Conservation (phyloP, 1,140 invertebrate species). For the Aphelinus atriplicis region DNA sequence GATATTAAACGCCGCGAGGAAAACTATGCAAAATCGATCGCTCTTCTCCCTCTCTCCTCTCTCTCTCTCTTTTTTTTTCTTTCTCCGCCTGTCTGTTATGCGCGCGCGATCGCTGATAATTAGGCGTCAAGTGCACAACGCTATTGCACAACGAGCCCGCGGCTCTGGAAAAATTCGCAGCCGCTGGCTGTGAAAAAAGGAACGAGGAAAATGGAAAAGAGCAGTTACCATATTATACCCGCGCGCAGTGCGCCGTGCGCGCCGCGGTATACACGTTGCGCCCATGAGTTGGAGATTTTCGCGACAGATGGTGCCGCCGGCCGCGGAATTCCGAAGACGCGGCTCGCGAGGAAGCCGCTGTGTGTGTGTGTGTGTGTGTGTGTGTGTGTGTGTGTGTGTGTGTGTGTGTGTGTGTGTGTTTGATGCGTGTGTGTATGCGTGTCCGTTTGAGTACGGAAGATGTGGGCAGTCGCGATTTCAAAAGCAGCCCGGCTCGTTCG, state of each 20-base stretch:
- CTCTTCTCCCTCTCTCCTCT: background rate
- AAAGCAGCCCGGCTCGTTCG: background rate
- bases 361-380: background rate
- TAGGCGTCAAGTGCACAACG: conserved; percentile 24
- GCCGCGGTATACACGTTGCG: background rate
- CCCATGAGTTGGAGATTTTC: conserved; percentile 24
- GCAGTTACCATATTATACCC: too few species aligned
- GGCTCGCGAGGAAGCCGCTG: background rate
- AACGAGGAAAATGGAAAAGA: too few species aligned
- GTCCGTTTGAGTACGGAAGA: too few species aligned
- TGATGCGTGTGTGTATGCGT: too few species aligned
- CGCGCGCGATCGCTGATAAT: conserved; percentile 23
- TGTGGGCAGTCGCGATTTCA: background rate
- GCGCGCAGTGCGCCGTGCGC: too few species aligned
- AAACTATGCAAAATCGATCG: conserved; percentile 1
- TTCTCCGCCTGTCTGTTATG: background rate
- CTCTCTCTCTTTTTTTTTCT: too few species aligned
- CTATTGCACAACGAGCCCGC: too few species aligned
- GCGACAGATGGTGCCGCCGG: conserved; percentile 36
- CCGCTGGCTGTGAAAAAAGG: too few species aligned
- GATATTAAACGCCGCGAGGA: background rate
- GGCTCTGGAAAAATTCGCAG: too few species aligned
- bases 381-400: background rate
- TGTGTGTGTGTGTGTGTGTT: too few species aligned
- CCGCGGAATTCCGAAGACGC: background rate